These are phyloP conservation scores for Physeter macrocephalus DNA, from an alignment of 2,113 vertebrate species.

Conservation along the genomic window DNA sequence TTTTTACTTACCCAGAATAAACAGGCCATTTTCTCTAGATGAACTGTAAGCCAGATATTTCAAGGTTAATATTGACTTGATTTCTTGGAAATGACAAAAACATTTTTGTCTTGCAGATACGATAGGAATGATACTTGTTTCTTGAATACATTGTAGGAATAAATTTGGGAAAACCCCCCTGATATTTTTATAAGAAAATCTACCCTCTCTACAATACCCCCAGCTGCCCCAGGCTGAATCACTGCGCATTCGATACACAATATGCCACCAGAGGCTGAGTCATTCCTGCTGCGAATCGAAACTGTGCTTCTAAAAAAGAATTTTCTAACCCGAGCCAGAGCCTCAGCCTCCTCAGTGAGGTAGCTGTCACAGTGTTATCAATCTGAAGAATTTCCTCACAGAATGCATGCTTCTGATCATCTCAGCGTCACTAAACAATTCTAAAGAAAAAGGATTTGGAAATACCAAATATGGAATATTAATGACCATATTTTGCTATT, in stretches of 20 bases:
- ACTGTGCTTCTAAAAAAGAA: conserved; percentile 8
- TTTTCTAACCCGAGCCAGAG: conserved; percentile 39
- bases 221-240: neutral
- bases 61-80: neutral
- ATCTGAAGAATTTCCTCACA: neutral
- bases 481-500: neutral
- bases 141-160: neutral
- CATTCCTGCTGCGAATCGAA: conserved; percentile 15
- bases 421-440: neutral
- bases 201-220: neutral
- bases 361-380: neutral
- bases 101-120: neutral
- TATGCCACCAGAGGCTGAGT: neutral
- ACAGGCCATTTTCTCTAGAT: neutral
- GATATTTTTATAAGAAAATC: neutral
- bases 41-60: neutral
- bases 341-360: neutral
- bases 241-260: neutral
- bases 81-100: neutral
- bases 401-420: neutral
- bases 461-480: neutral
- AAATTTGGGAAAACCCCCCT: neutral
- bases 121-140: neutral
- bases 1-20: neutral
- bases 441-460: conserved; percentile 10